Evolutionary conservation across 2,888 invertebrate species (phyloP).

Genomic region (Odiellus spinosus): DNA sequence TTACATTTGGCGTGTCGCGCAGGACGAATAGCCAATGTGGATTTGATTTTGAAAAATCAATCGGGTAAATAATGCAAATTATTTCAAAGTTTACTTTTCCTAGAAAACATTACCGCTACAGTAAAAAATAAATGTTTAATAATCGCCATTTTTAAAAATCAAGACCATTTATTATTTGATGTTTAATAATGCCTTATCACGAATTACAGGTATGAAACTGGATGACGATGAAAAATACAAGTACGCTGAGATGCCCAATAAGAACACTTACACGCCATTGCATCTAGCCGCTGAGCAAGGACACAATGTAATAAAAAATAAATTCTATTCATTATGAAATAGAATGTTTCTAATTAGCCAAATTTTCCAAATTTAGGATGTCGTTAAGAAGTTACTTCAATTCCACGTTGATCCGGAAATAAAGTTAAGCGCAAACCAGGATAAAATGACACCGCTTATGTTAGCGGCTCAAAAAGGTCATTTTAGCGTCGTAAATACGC

Average conservation of each 20-base stretch:
- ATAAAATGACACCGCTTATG: slow-evolving; percentile 35
- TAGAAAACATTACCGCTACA: no score
- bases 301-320: slow-evolving; percentile 25
- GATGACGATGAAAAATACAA: no score
- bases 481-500: slow-evolving; percentile 30
- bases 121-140: slow-evolving; percentile 1
- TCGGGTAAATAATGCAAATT: no score
- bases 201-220: slow-evolving; percentile 1
- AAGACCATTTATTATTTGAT: no score
- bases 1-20: slow-evolving; percentile 31
- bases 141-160: no score
- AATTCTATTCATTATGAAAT: neutral
- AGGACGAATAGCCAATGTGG: slow-evolving; percentile 31
- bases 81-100: neutral
- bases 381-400: slow-evolving; percentile 4
- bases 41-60: slow-evolving; percentile 24
- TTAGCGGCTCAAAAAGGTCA: slow-evolving; percentile 32
- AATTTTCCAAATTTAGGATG: neutral
- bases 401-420: slow-evolving; percentile 4
- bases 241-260: slow-evolving; percentile 25
- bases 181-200: no score
- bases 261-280: slow-evolving; percentile 29
- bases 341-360: neutral
- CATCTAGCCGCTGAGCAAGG: slow-evolving; percentile 31
- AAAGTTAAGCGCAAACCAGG: slow-evolving; percentile 8